phyloP scores from a whole-genome alignment of 2,113 vertebrate genomes.

The Menura novaehollandiae region DNA sequence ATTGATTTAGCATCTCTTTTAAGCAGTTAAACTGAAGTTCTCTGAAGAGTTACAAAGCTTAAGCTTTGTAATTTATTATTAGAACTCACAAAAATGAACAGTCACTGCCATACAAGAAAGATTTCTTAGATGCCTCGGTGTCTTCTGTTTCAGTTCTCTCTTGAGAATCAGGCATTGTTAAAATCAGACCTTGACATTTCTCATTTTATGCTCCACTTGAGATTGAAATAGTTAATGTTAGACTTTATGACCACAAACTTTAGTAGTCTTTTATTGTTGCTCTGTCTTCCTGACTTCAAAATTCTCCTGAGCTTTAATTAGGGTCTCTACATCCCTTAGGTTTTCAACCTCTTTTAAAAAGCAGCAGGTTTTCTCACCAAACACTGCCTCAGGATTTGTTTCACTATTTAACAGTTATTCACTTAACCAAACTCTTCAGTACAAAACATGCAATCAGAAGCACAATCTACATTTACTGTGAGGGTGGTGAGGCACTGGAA shows the following conservation, averaged over 20 bases:
- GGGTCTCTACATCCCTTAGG: neutral
- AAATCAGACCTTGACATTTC: constrained; percentile 25
- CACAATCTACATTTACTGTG: neutral
- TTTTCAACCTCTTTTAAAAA: neutral
- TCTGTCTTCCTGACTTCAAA: neutral
- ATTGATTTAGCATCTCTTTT: constrained; percentile 31
- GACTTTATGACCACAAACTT: constrained; percentile 19
- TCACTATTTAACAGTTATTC: neutral
- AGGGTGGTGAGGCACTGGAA: neutral
- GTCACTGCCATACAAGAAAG: neutral
- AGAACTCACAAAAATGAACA: neutral
- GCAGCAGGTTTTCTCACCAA: neutral
- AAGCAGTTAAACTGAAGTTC: neutral
- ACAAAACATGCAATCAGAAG: neutral
- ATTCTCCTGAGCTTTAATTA: constrained; percentile 58
- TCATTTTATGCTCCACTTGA: constrained; percentile 27
- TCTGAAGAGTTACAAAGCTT: neutral
- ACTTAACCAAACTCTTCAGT: neutral
- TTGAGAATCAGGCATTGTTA: neutral
- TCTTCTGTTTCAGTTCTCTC: neutral
- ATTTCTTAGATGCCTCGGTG: neutral
- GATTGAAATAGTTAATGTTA: neutral
- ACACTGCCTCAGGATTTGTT: neutral
- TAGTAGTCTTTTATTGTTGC: neutral
- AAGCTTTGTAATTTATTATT: neutral